Percentiles rank a stretch among this genome's conserved stretches.
Evolutionary conservation across 1,140 invertebrate genomes (phyloP).

Genomic region (Grapholita molesta): DNA sequence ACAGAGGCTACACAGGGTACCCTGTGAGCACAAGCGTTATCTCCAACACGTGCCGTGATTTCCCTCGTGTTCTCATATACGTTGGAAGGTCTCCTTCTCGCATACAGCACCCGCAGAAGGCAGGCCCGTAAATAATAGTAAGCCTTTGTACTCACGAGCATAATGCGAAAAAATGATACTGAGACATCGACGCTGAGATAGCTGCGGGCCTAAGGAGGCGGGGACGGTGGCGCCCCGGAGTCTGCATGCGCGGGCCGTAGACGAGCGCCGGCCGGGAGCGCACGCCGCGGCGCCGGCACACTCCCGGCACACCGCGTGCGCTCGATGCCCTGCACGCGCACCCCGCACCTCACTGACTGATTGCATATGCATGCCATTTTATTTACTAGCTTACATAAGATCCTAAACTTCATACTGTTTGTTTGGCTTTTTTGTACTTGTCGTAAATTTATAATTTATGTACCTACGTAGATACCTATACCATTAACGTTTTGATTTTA

Average conservation of each 20-base stretch:
- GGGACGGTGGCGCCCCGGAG: constrained; percentile 75
- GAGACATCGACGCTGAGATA: constrained; percentile 80
- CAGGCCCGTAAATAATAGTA: constrained; percentile 75
- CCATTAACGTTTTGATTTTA: constrained; percentile 15
- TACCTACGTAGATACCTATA: background rate
- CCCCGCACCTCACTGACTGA: constrained; percentile 9
- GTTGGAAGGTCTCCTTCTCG: constrained; percentile 87
- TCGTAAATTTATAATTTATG: background rate
- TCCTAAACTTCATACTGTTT: background rate
- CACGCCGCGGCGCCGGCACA: constrained; percentile 32
- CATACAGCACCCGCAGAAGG: constrained; percentile 88
- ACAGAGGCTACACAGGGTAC: constrained; percentile 75
- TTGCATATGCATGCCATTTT: constrained; percentile 28
- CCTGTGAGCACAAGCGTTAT: constrained; percentile 71
- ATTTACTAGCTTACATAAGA: background rate
- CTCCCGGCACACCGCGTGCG: constrained; percentile 36
- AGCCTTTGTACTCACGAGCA: constrained; percentile 71
- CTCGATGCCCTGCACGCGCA: constrained; percentile 29
- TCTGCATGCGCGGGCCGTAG: constrained; percentile 40
- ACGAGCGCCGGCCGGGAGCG: constrained; percentile 71
- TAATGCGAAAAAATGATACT: constrained; percentile 67
- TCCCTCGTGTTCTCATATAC: constrained; percentile 76
- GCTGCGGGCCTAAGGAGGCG: constrained; percentile 79
- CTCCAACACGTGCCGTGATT: constrained; percentile 73
- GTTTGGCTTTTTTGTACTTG: background rate